Evolutionary conservation across 2,888 invertebrate genomes (phyloP).

Genomic region (Limenitis camilla): DNA sequence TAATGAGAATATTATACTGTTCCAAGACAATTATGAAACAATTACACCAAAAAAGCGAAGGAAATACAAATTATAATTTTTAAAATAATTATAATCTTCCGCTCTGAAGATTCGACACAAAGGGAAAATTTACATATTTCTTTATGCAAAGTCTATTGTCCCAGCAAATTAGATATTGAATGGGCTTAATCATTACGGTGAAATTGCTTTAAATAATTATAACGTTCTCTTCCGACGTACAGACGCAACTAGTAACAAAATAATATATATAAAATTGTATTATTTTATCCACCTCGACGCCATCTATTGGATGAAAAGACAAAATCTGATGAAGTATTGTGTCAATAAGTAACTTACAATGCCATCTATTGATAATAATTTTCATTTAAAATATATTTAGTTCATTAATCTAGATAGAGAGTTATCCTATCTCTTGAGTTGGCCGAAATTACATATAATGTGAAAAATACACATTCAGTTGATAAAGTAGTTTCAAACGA

Average conservation of each 20-base stretch:
- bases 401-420: background rate
- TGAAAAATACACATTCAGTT: no score
- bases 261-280: no score
- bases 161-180: conserved; percentile 62
- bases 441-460: background rate
- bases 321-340: no score
- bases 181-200: conserved; percentile 53
- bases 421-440: background rate
- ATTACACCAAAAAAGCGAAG: conserved; percentile 36
- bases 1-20: no score
- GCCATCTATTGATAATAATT: no score
- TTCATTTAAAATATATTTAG: no score
- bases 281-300: no score
- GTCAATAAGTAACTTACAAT: no score
- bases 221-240: conserved; percentile 16
- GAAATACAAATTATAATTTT: conserved; percentile 43
- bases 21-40: conserved; percentile 21
- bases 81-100: conserved; percentile 70
- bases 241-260: background rate
- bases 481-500: no score
- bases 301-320: no score
- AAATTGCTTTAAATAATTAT: conserved; percentile 62
- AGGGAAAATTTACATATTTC: conserved; percentile 69
- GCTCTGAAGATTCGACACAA: conserved; percentile 61
- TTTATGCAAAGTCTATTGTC: conserved; percentile 66